Conservation (phyloP, 2,888 invertebrate species). For the Nasonovia ribisnigri region DNA sequence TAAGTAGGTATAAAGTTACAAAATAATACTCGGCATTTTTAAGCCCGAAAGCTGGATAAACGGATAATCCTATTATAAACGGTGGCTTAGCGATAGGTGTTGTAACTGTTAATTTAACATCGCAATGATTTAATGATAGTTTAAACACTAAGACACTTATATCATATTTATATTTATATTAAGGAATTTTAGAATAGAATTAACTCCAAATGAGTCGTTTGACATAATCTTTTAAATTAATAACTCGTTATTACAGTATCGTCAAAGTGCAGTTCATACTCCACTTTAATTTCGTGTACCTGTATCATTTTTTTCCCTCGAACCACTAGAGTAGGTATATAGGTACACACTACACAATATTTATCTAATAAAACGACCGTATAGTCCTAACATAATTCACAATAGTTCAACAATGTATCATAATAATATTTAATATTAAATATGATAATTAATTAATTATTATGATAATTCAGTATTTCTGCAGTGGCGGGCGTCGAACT, state of each 20-base stretch:
- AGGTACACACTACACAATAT: background rate
- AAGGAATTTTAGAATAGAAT: background rate
- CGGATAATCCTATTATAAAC: background rate
- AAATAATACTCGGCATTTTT: background rate
- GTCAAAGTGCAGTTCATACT: background rate
- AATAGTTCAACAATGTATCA: background rate
- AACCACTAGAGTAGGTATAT: background rate
- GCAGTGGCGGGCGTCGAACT: background rate
- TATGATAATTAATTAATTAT: too few species aligned
- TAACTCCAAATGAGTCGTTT: background rate
- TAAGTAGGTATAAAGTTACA: background rate
- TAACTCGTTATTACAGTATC: background rate
- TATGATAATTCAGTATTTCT: too few species aligned
- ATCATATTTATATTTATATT: background rate
- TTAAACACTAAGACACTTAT: background rate
- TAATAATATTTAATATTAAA: background rate
- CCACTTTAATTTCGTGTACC: background rate
- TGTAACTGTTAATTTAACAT: background rate
- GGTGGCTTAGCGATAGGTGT: background rate
- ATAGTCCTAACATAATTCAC: background rate
- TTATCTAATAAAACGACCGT: background rate
- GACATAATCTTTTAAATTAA: too few species aligned
- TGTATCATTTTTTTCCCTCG: background rate
- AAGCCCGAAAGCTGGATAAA: background rate
- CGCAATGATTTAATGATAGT: background rate